Conservation (phyloP, 2,888 invertebrate species). For the Drosophila picticornis region DNA sequence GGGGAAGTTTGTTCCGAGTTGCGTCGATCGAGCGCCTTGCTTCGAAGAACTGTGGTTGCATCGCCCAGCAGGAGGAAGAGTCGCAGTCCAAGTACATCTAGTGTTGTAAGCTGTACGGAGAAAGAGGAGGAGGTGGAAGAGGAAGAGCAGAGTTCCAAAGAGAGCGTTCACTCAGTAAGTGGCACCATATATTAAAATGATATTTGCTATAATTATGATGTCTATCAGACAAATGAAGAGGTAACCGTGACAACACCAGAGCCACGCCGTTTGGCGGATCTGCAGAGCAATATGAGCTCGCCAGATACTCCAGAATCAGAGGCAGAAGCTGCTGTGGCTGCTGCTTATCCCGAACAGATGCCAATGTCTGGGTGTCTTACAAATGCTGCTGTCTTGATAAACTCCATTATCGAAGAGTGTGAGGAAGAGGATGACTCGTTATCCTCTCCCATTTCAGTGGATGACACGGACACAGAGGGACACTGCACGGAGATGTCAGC, state of each 20-base stretch:
- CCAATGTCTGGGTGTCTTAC: neutral
- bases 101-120: constrained; percentile 2
- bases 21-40: constrained; percentile 28
- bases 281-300: constrained; percentile 9
- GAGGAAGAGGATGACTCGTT: constrained; percentile 21
- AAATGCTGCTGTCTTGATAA: constrained; percentile 1
- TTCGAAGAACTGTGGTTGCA: constrained; percentile 1
- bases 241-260: constrained; percentile 24
- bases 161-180: constrained; percentile 21
- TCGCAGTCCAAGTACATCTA: constrained; percentile 1
- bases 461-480: neutral
- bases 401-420: constrained; percentile 40
- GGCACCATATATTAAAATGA: neutral
- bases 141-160: neutral
- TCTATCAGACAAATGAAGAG: constrained; percentile 5
- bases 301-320: constrained; percentile 7
- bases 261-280: constrained; percentile 35
- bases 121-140: neutral
- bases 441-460: constrained; percentile 3
- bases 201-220: neutral
- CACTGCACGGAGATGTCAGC: neutral
- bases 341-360: neutral
- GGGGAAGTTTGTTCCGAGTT: constrained; percentile 21
- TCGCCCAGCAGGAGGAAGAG: constrained; percentile 23
- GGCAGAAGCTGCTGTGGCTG: neutral